phyloP scores from a whole-genome alignment of 2,888 invertebrate species.

The Torymus aiolomorphi region DNA sequence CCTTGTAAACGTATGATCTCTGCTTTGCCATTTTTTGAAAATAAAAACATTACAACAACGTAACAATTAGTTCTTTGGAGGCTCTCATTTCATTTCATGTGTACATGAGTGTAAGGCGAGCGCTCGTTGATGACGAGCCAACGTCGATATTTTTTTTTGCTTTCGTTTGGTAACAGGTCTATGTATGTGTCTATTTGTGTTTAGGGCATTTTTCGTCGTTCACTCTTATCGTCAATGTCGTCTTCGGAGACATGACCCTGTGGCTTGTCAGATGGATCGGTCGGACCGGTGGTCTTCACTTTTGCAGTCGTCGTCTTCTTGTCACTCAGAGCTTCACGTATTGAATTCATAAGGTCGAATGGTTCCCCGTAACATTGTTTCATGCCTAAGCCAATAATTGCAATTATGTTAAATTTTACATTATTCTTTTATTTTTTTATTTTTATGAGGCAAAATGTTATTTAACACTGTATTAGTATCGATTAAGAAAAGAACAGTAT shows the following conservation, averaged over 20 bases:
- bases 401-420: too few species aligned
- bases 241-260: conserved; percentile 61
- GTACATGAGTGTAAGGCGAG: neutral
- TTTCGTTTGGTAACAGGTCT: neutral
- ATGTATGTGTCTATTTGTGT: neutral
- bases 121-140: too few species aligned
- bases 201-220: conserved; percentile 71
- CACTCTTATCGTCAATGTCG: conserved; percentile 64
- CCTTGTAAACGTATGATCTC: conserved; percentile 16
- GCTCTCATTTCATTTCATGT: conserved; percentile 19
- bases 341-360: conserved; percentile 79
- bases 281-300: conserved; percentile 13
- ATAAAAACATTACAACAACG: conserved; percentile 49
- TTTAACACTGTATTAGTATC: too few species aligned
- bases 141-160: neutral
- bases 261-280: conserved; percentile 64
- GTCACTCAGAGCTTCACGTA: conserved; percentile 79
- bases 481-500: too few species aligned
- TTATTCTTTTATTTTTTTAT: too few species aligned
- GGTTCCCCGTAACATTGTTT: conserved; percentile 80
- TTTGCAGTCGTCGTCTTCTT: conserved; percentile 58
- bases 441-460: too few species aligned
- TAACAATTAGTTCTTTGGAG: conserved; percentile 51
- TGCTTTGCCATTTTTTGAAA: conserved; percentile 21
- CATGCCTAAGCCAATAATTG: conserved; percentile 78